Evolutionary conservation across 2,888 invertebrate genomes (phyloP).

Genomic region (Anagyrus pseudococci): DNA sequence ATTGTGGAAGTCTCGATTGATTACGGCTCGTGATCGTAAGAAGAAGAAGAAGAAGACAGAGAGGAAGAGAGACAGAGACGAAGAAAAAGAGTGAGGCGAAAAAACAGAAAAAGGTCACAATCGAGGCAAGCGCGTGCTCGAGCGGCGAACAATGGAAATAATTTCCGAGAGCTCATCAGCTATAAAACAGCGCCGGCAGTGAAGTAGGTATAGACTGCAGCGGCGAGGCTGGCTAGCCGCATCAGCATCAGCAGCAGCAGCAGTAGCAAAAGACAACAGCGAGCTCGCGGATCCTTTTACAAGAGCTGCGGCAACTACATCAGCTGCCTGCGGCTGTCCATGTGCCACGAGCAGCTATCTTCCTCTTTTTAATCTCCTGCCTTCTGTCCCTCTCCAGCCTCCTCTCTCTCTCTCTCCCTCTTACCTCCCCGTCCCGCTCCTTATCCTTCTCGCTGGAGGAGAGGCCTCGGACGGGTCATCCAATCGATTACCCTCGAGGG

Average conservation of each 20-base stretch:
- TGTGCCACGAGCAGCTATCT: not conserved
- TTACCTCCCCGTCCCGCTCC: not conserved
- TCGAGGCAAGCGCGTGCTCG: not conserved
- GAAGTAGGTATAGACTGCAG: too few species aligned
- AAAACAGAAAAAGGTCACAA: conserved; percentile 7
- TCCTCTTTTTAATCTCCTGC: conserved; percentile 7
- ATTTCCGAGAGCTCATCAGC: conserved; percentile 28
- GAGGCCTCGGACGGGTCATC: conserved; percentile 20
- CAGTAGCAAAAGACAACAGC: not conserved
- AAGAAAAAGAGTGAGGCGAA: not conserved
- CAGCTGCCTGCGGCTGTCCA: conserved; percentile 12
- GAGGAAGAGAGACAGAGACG: not conserved
- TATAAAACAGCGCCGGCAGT: not conserved
- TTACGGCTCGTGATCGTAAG: too few species aligned
- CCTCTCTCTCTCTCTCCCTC: conserved; percentile 4
- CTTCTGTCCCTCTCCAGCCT: not conserved
- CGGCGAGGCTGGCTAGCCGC: too few species aligned
- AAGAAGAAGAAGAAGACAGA: too few species aligned
- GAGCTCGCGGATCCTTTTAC: conserved; percentile 22
- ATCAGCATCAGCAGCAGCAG: not conserved
- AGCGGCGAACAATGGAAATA: conserved; percentile 28
- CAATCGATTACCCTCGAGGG: conserved; percentile 53
- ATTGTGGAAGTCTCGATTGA: too few species aligned
- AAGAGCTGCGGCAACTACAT: conserved; percentile 26
- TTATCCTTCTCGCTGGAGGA: not conserved